phyloP scores from a whole-genome alignment of 2,113 vertebrate species.

The Oryzias woworae region DNA sequence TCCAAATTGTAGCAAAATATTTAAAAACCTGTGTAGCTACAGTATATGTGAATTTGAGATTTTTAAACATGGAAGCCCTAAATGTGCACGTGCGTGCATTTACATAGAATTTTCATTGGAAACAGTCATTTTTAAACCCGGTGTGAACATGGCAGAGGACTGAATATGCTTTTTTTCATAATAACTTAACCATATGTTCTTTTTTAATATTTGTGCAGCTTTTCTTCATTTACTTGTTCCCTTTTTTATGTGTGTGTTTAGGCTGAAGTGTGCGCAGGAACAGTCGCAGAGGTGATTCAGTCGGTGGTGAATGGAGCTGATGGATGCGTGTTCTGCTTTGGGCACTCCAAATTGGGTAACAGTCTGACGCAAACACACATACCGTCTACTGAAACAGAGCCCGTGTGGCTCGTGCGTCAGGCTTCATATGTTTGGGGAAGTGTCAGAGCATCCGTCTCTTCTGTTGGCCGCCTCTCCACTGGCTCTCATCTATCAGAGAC shows the following conservation, averaged over 20 bases:
- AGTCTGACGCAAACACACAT: conserved; percentile 2
- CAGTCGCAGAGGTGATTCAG: conserved; percentile 97
- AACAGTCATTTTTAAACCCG: no score
- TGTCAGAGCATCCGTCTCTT: conserved; percentile 45
- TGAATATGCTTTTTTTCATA: no score
- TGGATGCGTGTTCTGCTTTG: conserved; percentile 98
- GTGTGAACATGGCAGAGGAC: no score
- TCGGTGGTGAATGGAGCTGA: conserved; percentile 98
- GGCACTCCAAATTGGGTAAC: conserved; percentile 94
- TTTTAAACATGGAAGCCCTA: no score
- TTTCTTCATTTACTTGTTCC: not conserved
- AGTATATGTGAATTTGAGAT: no score
- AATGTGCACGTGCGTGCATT: no score
- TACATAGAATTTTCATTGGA: no score
- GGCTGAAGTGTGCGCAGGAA: conserved; percentile 96
- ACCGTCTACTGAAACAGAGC: conserved; percentile 9
- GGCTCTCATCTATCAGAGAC: conserved; percentile 54
- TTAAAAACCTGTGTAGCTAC: no score
- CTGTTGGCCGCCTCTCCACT: conserved; percentile 42
- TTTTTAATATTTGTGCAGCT: not conserved
- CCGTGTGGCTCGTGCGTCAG: conserved; percentile 34
- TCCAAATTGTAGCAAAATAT: no score
- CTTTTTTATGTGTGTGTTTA: conserved; percentile 54
- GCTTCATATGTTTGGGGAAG: conserved; percentile 52
- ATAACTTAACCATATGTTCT: no score